phyloP scores from a whole-genome alignment of 2,888 invertebrate species.

The Ichneumon xanthorius region DNA sequence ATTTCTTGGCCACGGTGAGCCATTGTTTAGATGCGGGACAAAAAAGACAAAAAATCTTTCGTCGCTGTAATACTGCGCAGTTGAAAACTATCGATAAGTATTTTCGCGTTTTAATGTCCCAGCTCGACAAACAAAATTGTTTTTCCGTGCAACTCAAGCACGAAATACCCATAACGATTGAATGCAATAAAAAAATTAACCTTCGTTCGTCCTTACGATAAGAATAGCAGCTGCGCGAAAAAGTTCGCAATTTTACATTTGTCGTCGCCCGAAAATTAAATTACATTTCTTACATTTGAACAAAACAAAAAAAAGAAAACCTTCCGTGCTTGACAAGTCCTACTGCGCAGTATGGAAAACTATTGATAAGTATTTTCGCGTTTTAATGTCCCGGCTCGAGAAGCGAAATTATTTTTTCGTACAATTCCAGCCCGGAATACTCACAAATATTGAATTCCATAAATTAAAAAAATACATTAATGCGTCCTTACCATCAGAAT shows the following conservation, averaged over 20 bases:
- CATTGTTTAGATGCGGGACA: slow-evolving; percentile 10
- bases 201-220: slow-evolving; percentile 8
- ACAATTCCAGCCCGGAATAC: neutral
- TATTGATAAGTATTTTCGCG: neutral
- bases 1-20: slow-evolving; percentile 12
- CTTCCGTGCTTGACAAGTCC: slow-evolving; percentile 12
- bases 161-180: neutral
- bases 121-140: neutral
- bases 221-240: slow-evolving; percentile 17
- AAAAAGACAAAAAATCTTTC: slow-evolving; percentile 13
- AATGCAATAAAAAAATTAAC: neutral
- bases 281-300: slow-evolving; percentile 22
- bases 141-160: neutral
- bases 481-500: slow-evolving; percentile 4
- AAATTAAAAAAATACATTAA: neutral
- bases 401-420: slow-evolving; percentile 5
- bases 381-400: neutral
- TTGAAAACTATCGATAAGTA: neutral
- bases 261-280: slow-evolving; percentile 12
- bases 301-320: neutral
- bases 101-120: neutral
- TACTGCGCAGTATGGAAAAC: neutral
- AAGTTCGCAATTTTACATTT: neutral
- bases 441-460: neutral
- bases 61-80: slow-evolving; percentile 15